Evolutionary conservation across 2,888 invertebrate genomes (phyloP).

Genomic region (Resseliella maxima): DNA sequence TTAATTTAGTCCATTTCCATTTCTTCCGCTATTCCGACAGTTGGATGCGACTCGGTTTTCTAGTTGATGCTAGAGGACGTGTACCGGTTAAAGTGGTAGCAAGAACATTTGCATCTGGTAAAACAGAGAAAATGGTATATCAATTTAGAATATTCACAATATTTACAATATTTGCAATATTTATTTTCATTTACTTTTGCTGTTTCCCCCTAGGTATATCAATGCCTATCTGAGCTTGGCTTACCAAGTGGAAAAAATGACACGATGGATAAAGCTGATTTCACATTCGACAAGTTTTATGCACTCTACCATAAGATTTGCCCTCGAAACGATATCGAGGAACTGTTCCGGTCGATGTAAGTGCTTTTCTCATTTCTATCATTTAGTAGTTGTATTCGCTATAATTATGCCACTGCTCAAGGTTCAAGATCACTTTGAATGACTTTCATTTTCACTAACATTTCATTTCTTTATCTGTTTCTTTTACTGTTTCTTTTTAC

Average conservation of each 20-base stretch:
- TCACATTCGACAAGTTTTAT: constrained; percentile 99
- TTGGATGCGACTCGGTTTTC: constrained; percentile 97
- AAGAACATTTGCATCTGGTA: constrained; percentile 94
- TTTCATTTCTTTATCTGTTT: neutral
- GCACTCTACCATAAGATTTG: constrained; percentile 98
- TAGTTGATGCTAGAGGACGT: constrained; percentile 92
- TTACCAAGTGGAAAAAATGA: constrained; percentile 96
- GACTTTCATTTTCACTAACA: neutral
- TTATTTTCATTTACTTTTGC: no score
- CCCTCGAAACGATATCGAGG: constrained; percentile 98
- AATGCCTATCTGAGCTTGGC: constrained; percentile 92
- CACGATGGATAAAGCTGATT: constrained; percentile 91
- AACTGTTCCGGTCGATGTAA: constrained; percentile 95
- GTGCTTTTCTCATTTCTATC: constrained; percentile 65
- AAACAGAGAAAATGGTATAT: constrained; percentile 98
- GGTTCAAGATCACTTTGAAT: constrained; percentile 17
- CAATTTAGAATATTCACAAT: no score
- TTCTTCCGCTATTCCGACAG: constrained; percentile 69
- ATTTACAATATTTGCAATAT: no score
- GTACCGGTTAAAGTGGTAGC: constrained; percentile 97
- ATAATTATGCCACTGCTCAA: neutral
- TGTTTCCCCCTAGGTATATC: no score
- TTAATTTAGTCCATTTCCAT: neutral
- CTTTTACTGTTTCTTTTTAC: neutral
- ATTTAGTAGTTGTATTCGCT: neutral